Conservation (phyloP, 1,140 invertebrate species). For the Bilobella aurantiaca region DNA sequence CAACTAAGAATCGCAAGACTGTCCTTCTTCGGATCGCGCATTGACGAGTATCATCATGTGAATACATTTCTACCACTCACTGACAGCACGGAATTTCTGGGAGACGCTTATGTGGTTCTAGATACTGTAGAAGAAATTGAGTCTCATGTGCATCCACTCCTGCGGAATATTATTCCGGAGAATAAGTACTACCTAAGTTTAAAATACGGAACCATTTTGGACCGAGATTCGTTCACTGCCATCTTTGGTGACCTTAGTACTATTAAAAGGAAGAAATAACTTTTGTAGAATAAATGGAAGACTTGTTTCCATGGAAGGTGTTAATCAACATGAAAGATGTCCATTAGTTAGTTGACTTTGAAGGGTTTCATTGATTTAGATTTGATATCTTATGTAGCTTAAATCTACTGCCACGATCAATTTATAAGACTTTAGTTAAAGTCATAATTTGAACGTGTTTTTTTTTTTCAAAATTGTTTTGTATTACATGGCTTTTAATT, state of each 20-base stretch:
- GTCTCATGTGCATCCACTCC: neutral
- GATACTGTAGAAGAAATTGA: neutral
- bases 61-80: neutral
- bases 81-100: neutral
- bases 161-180: neutral
- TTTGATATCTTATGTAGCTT: neutral
- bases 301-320: neutral
- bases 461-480: neutral
- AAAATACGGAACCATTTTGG: neutral
- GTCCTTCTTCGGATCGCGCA: neutral
- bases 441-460: neutral
- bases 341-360: neutral
- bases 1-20: neutral
- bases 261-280: neutral
- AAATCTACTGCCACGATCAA: neutral
- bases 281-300: neutral
- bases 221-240: neutral
- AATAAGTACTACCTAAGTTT: conserved; percentile 8
- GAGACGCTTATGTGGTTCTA: neutral
- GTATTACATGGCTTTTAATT: neutral
- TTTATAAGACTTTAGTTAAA: neutral
- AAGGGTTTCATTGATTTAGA: neutral
- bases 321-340: neutral
- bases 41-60: neutral
- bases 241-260: neutral